These are phyloP conservation scores for Dryadula phaetusa DNA, from an alignment of 2,888 invertebrate genomes.

Conservation along the genomic window DNA sequence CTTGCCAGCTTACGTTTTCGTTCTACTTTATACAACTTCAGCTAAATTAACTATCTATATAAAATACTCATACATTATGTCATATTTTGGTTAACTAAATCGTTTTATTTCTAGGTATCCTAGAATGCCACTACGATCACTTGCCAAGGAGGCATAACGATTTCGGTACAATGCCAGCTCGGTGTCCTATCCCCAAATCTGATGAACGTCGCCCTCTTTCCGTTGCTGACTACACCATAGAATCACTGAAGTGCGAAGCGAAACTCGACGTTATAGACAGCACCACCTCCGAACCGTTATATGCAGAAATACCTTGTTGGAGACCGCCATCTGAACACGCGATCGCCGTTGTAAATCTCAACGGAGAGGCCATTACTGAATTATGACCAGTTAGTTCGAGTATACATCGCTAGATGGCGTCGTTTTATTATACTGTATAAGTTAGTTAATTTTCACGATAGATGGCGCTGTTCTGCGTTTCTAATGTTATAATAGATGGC, in stretches of 20 bases:
- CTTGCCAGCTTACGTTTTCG: no score
- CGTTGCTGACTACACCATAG: constrained; percentile 72
- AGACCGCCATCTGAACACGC: constrained; percentile 78
- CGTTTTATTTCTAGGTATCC: constrained; percentile 66
- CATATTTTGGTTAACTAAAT: background rate
- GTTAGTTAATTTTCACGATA: constrained; percentile 3
- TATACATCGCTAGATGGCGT: constrained; percentile 60
- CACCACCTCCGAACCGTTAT: constrained; percentile 84
- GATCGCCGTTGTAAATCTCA: constrained; percentile 71
- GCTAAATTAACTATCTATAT: background rate
- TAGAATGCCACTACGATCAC: constrained; percentile 87
- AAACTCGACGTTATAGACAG: constrained; percentile 71
- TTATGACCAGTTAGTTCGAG: constrained; percentile 64
- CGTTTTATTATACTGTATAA: constrained; percentile 36
- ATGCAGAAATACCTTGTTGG: constrained; percentile 87
- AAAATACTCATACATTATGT: background rate
- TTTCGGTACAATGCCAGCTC: constrained; percentile 58
- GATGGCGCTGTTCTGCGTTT: constrained; percentile 21
- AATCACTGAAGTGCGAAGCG: constrained; percentile 76
- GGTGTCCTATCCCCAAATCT: constrained; percentile 63
- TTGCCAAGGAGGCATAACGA: constrained; percentile 75
- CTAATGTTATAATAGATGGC: background rate
- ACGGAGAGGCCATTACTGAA: constrained; percentile 80
- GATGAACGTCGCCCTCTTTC: constrained; percentile 59
- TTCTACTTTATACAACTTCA: constrained; percentile 51